Evolutionary conservation across 2,797 vertebrate genomes (phyloP), one percentile per base, ranked within the genome.

Genomic region (Meda fulgida): DNA sequence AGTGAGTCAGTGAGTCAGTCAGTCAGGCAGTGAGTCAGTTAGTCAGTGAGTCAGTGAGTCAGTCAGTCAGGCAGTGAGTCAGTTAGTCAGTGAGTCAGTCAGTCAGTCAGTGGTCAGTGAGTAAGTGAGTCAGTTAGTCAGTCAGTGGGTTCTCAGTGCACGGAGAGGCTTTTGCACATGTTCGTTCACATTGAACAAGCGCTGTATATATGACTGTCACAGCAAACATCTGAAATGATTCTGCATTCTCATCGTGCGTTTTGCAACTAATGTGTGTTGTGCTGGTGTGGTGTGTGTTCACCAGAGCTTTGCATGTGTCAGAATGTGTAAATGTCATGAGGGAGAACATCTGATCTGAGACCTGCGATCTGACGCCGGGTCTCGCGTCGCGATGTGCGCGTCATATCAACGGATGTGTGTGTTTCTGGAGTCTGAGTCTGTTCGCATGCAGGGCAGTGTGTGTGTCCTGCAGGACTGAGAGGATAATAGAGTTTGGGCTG

Each of bases 251-350:
- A 58, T 81, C 72, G 21, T 60, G 48, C 43, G 29, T n/a, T 51
- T 36, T 82, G 71, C 87, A 86, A 87, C 81, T 87, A 84, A 86
- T 86, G 85, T 65, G 46, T 70, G 29, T 83, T 88, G 55, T 84
- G 80, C 29, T 34, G 78, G 77, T 78, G 38, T 29, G 55, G 73
- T 78, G 38, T 63, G 60, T 65, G 75, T 86, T 67, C n/a, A 69
- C 70, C 78, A 46, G 81, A 81, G 34, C 63, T 66, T 38, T 71
- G 86, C 82, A 72, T 84, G 86, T 86, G 81, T 89, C 85, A 83
- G 86, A 85, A 84, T 85, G 86, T 89, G 82, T 82, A 86, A 80
- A 80, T 86, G 84, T 89, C 86, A 89, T 66, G 36, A 43, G 72
- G 72, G 86, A 63, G 79, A 86, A 84, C 81, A 84, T 87, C 71